Evolutionary conservation across 2,113 vertebrate genomes (phyloP), one percentile per base, ranked within the genome.

Genomic region (Nerophis ophidion): DNA sequence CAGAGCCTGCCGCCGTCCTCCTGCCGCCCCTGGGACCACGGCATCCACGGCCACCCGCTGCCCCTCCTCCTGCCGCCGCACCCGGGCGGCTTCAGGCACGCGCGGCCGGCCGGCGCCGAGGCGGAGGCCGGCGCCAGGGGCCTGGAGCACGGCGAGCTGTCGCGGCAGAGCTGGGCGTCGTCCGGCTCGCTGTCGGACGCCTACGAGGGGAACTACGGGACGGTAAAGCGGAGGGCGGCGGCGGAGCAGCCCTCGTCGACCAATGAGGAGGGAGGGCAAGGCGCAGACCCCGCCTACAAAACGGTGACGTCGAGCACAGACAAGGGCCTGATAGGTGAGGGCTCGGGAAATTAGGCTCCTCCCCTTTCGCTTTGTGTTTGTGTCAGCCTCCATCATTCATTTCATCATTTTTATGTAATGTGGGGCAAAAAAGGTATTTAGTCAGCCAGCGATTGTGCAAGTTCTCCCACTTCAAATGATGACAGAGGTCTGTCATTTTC

Each of bases 291-390:
- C 3, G 69, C 82, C 66, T 98, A 95, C 88, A 98, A 98, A 92
- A 98, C 91, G 48, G 89, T 98, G 77, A 98, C 94, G 44, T 98
- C 96, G 0, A 98, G 94, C 85, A 98, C 96, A 74, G 95, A 97
- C 34, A 95, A 94, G 82, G 95, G 96, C 75, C 93, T 98, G 58
- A 97, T 98, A 91, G 96, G 96, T 98, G 91, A 91, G 86, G 70
- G 57, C 26, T 34, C 6, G 11, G 49, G 40, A 11, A 44, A 44
- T 9, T 44, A 44, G 40, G 40, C 40, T 11, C 40, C 40, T 12
- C 11, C 40, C 40, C 40, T 44, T 4, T 19, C 12, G 5, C 12
- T 33, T 51, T 12, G 9, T 46, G 55, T 65, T 45, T 61, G 57
- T 63, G 64, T 86, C 67, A 83, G 78, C 69, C 75, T 80, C 70